Evolutionary conservation across 2,797 vertebrate species (phyloP), one percentile per base, ranked within the genome.

Genomic region (Taeniopygia guttata): DNA sequence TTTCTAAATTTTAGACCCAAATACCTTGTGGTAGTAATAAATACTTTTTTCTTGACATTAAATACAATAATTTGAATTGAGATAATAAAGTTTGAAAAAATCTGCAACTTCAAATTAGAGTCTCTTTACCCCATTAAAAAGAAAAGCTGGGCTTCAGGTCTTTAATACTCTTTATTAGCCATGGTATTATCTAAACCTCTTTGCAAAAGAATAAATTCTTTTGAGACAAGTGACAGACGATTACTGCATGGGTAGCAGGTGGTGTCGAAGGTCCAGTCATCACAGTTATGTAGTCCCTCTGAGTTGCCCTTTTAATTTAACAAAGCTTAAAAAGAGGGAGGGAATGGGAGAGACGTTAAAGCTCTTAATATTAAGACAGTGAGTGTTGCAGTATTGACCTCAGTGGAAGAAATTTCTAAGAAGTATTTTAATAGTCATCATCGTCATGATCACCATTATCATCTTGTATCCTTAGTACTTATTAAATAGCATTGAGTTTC

Each of bases 261-360:
- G 9, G 26, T 73, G 34, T 63, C 29, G 81, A 48, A 74, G 13
- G 5, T 46, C 25, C 80, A 38, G 30, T 49, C 40, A 58, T 13
- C 23, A 66, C 7, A n/a, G 19, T 58, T 63, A 55, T 3, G 16
- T 3, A 46, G 27, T 74, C 18, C 22, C 80, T 63, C 30, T 29
- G 30, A 68, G 32, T 7, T 49, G 7, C 48, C 55, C 27, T 56
- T 79, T 67, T 42, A 77, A 32, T 29, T 55, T 67, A 55, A 5
- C 2, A 75, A 64, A 84, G 73, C 11, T 43, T 70, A 19, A 11
- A 54, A 54, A 38, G 2, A 16, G 10, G 3, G 8, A 54, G 21
- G 13, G 16, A 4, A 20, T 30, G 10, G 17, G n/a, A 9, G 6
- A 16, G 2, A 3, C 2, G 1, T 63, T 7, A 43, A 59, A 49